phyloP scores from a whole-genome alignment of 2,113 vertebrate species.

The Chloropsis cyanopogon region DNA sequence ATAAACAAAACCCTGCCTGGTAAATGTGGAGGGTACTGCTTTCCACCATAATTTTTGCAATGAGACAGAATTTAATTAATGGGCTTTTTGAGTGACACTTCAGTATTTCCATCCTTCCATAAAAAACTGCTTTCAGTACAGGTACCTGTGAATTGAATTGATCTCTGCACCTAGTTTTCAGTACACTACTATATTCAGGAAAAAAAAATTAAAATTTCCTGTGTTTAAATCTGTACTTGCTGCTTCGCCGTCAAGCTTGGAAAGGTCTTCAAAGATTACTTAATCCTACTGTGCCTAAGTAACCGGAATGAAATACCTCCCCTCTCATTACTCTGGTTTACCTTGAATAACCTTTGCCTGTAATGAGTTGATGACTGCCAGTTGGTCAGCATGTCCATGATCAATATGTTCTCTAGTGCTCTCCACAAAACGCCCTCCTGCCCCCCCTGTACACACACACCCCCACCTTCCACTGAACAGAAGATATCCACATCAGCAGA shows the following conservation, averaged over 20 bases:
- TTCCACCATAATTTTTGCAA: background rate
- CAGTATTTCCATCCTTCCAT: background rate
- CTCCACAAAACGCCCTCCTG: background rate
- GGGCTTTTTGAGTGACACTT: background rate
- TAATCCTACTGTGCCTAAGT: constrained; percentile 49
- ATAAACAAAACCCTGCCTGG: background rate
- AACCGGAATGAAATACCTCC: constrained; percentile 29
- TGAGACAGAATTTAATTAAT: background rate
- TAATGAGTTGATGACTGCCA: background rate
- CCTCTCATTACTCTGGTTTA: constrained; percentile 32
- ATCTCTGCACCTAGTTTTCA: background rate
- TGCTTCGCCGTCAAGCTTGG: background rate
- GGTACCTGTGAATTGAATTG: background rate
- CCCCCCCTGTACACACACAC: too few species aligned
- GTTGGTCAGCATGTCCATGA: background rate
- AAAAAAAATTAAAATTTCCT: background rate
- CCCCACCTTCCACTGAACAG: background rate
- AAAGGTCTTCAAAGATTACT: constrained; percentile 40
- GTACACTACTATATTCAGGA: background rate
- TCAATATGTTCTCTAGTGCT: background rate
- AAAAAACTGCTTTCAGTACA: background rate
- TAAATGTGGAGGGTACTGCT: background rate
- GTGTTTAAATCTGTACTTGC: background rate
- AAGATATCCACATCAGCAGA: background rate
- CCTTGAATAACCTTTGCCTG: constrained; percentile 24